A percentile compares a stretch with the other conserved stretches of the same genome.
Evolutionary conservation across 2,113 vertebrate species (phyloP).

Genomic region (Brachyhypopomus occidentalis): DNA sequence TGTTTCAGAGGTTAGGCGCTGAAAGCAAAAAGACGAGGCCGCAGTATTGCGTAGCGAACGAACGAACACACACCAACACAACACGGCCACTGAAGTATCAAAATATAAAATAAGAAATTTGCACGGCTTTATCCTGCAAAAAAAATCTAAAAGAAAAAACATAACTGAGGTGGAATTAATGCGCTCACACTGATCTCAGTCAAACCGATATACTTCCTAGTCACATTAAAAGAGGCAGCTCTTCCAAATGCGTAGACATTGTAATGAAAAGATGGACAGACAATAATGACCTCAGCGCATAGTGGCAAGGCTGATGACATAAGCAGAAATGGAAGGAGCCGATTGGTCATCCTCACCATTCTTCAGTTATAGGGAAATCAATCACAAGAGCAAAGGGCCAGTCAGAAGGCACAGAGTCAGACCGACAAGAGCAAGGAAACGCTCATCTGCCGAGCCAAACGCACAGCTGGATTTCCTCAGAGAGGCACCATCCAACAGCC

Average conservation of each 20-base stretch:
- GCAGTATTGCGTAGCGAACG: not conserved
- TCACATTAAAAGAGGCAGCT: conserved; percentile 45
- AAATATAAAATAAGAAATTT: not conserved
- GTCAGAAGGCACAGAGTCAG: conserved; percentile 30
- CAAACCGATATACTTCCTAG: not conserved
- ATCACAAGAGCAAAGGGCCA: conserved; percentile 21
- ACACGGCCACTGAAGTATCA: not conserved
- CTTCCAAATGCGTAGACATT: conserved; percentile 35
- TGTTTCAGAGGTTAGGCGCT: conserved; percentile 40
- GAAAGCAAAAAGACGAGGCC: conserved; percentile 27
- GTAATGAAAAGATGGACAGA: conserved; percentile 37
- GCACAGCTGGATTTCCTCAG: not conserved
- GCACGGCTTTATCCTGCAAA: not conserved
- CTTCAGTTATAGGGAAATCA: conserved; percentile 37
- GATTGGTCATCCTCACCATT: conserved; percentile 35
- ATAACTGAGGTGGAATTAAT: not conserved
- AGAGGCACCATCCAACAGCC: not conserved
- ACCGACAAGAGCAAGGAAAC: conserved; percentile 19
- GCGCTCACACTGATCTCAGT: not conserved
- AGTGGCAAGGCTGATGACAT: conserved; percentile 32
- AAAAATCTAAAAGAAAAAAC: not conserved
- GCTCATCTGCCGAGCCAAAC: conserved; percentile 10
- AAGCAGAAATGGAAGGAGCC: conserved; percentile 22
- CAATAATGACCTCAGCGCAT: conserved; percentile 39
- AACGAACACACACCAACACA: not conserved